Base-by-base conservation (phyloP, 2,113 vertebrate genomes). In the Elephantulus edwardii region DNA sequence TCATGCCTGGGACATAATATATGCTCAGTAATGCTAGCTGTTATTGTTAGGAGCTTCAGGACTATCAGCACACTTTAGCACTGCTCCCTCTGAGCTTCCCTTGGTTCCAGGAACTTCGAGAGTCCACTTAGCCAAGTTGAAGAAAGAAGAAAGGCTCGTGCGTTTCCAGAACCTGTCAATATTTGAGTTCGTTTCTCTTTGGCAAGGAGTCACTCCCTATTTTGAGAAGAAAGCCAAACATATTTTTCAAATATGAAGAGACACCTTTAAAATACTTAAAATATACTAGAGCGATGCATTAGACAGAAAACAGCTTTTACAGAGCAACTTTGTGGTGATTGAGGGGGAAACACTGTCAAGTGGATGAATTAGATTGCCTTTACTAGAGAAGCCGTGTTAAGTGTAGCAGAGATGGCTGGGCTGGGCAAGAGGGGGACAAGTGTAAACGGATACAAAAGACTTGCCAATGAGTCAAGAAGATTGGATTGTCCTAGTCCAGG, bases 181-280 rank as follows among this genome's bases (percentile, higher is more conserved):
- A 60, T 89, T 88, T 82, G 76, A 88, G 58, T 79, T 93, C 95
- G 38, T 82, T 90, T 93, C 92, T 13, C 48, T 52, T 66, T 93
- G 87, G 85, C 44, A 89, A 91, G 89, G 90, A 94, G 94, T 85
- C 62, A n/a, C 89, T 95, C 94, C 78, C 62, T 83, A 54, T 90
- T 89, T 89, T 84, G 77, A 95, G 95, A 95, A 94, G 68, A 94
- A 95, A 95, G 58, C 54, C 68, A 84, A 70, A 90, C n/a, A 56
- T 93, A 91, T 89, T 92, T 92, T 91, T 62, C 72, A 66, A 87
- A 82, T n/a, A 60, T 72, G 87, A 89, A 93, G 33, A 91, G 95
- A 93, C 52, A 94, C 81, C 52, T 95, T 94, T 95, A 66, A 85
- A 78, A 72, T 33, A 35, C 66, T 81, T 85, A 20, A 91, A 95